Evolutionary conservation across 2,113 vertebrate species (phyloP).

Genomic region (Syrmaticus mikado): DNA sequence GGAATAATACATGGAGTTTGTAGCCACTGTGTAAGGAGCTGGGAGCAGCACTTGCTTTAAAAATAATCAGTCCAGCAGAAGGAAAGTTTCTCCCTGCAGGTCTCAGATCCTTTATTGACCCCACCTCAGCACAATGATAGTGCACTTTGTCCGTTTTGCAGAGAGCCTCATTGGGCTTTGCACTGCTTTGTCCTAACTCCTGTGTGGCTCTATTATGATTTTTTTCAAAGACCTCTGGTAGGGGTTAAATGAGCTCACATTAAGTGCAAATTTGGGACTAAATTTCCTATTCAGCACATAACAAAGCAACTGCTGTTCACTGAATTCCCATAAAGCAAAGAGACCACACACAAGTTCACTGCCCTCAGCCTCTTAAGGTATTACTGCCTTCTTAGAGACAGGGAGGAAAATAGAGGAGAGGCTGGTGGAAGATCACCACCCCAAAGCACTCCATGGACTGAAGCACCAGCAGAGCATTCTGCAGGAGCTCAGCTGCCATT

Average conservation of each 20-base stretch:
- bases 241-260: slow-evolving; percentile 65
- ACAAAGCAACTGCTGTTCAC: slow-evolving; percentile 63
- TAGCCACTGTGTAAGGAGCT: neutral
- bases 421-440: neutral
- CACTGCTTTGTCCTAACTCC: neutral
- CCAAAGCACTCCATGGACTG: neutral
- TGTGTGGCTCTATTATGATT: slow-evolving; percentile 26
- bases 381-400: neutral
- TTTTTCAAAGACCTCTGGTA: slow-evolving; percentile 49
- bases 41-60: slow-evolving; percentile 4
- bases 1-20: neutral
- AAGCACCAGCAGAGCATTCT: neutral
- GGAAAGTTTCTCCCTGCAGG: neutral
- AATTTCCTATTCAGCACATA: slow-evolving; percentile 52
- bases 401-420: neutral
- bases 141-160: neutral
- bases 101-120: neutral
- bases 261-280: slow-evolving; percentile 67
- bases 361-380: neutral
- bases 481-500: neutral
- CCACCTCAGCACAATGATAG: neutral
- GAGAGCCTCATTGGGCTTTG: neutral
- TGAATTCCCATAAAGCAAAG: neutral
- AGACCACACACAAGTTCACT: slow-evolving; percentile 64
- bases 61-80: slow-evolving; percentile 36